phyloP scores from a whole-genome alignment of 2,888 invertebrate genomes.

The Cephalotes varians region DNA sequence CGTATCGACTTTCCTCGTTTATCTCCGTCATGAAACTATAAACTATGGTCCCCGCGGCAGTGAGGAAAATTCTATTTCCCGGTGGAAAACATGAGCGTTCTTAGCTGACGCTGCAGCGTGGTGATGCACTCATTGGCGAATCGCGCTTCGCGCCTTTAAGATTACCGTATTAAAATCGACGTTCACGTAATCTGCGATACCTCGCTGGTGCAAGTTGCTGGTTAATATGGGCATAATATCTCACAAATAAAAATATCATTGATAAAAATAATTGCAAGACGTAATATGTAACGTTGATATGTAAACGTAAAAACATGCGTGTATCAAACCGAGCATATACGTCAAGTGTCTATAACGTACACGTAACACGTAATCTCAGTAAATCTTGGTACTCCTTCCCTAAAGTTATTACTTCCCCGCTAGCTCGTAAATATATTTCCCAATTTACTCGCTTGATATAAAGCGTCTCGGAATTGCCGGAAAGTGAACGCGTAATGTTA shows the following conservation, averaged over 20 bases:
- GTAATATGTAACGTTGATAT: no score
- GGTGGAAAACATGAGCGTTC: constrained; percentile 58
- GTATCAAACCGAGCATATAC: constrained; percentile 1
- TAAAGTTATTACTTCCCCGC: constrained; percentile 28
- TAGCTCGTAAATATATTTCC: constrained; percentile 38
- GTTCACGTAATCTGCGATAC: constrained; percentile 29
- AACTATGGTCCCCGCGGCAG: constrained; percentile 52
- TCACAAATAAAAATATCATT: no score
- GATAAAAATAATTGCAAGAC: constrained; percentile 25
- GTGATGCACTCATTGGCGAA: constrained; percentile 63
- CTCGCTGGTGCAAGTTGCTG: no score
- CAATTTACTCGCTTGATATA: constrained; percentile 19
- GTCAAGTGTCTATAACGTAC: constrained; percentile 7
- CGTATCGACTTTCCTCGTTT: constrained; percentile 74
- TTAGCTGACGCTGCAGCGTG: constrained; percentile 62
- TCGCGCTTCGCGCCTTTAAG: constrained; percentile 52
- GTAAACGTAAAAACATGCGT: not conserved
- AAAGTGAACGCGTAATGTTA: constrained; percentile 16
- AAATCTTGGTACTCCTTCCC: constrained; percentile 14
- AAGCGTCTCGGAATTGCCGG: constrained; percentile 8
- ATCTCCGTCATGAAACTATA: constrained; percentile 69
- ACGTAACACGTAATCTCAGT: constrained; percentile 16
- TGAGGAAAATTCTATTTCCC: constrained; percentile 73
- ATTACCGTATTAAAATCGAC: constrained; percentile 64
- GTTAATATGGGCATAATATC: no score